Base-by-base conservation (phyloP, 53 echinoderm and acorn worm genomes). In the Apostichopus leukothele region DNA sequence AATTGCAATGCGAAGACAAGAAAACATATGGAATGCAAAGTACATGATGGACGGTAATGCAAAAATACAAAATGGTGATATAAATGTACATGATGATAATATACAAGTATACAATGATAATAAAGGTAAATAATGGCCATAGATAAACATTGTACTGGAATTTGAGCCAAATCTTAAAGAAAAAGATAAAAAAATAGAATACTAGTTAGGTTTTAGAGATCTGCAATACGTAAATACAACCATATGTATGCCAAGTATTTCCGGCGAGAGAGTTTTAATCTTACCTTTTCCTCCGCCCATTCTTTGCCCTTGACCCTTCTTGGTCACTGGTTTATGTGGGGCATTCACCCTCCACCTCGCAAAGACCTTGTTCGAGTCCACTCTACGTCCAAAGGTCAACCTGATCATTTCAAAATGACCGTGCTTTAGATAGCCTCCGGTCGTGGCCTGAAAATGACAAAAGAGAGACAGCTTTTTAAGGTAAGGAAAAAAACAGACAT, bases 251-350 rank as follows among this genome's bases (percentile, higher is more conserved):
- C 68, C n/a, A 13, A 67, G n/a, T 67, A 16, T 67, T 13, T 67
- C 13, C 5, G n/a, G 68, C n/a, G 68, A 67, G 13, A 67, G n/a
- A 21, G n/a, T 7, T 6, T 5, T 39, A 39, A 39, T 59, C 91
- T 83, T 60, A 96, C 96, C 96, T 91, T 96, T 96, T 52, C 96
- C 96, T 26, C 95, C 95, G 52, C 96, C 96, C 95, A 96, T 95
- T 18, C 96, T 79, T 53, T 93, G 93, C 0, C 96, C 96, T 81
- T 95, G 96, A 18, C 95, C 93, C 76, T 95, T 96, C 85, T 93
- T 96, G n/a, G 96, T 95, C 74, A 96, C 78, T 9, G 96, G 95
- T 73, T 96, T 96, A 79, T 88, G 89, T 11, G 96, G 96, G 12
- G 95, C 92, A 6, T 95, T 90, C 18, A 96, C 91, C 78, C 96